Evolutionary conservation across 2,888 invertebrate genomes (phyloP).

Genomic region (Perithous albicinctus): DNA sequence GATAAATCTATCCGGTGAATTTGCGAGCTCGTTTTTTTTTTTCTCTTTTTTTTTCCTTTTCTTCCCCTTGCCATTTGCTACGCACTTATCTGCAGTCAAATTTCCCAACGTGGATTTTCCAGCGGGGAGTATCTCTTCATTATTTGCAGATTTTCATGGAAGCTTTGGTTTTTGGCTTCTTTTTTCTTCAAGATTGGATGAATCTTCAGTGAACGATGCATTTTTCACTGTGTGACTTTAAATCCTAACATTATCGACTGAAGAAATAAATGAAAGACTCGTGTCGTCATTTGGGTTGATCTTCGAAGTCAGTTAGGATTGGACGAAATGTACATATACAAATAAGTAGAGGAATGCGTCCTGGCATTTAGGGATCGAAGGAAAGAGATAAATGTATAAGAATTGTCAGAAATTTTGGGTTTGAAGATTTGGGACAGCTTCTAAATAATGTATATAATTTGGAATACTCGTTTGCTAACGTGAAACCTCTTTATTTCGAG

Average conservation of each 20-base stretch:
- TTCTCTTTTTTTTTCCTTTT: no score
- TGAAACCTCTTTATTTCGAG: not conserved
- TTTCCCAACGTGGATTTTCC: constrained; percentile 17
- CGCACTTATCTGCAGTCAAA: constrained; percentile 49
- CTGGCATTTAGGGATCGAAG: not conserved
- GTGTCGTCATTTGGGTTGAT: no score
- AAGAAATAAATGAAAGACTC: not conserved
- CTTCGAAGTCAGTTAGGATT: no score
- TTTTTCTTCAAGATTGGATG: no score
- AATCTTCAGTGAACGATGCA: not conserved
- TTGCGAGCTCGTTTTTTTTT: constrained; percentile 52
- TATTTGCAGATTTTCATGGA: constrained; percentile 42
- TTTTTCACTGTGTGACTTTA: constrained; percentile 11
- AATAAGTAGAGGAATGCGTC: no score
- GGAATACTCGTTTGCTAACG: constrained; percentile 39
- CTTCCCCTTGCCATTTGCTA: constrained; percentile 3
- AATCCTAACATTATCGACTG: no score
- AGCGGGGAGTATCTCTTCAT: constrained; percentile 35
- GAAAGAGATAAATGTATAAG: not conserved
- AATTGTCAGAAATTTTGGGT: not conserved
- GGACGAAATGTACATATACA: no score
- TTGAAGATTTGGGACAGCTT: constrained; percentile 33
- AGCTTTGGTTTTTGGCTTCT: constrained; percentile 20
- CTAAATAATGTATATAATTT: constrained; percentile 19
- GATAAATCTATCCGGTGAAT: constrained; percentile 65